These are phyloP conservation scores for Xenops minutus DNA, from an alignment of 2,797 vertebrate species.

Conservation along the genomic window DNA sequence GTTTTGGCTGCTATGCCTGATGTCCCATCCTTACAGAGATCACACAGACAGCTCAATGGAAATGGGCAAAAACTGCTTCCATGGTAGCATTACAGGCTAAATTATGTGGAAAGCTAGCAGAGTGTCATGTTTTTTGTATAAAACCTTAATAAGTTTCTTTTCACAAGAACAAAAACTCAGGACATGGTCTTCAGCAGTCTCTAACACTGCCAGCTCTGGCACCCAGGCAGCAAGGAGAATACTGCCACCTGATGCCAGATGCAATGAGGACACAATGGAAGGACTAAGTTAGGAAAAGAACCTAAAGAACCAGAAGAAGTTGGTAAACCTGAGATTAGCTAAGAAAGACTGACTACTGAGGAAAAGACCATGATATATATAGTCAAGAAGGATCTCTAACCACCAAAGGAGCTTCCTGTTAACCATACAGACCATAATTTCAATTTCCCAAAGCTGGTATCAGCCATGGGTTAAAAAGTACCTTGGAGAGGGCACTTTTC, in stretches of 20 bases:
- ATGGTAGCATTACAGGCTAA: background rate
- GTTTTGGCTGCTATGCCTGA: background rate
- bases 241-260: background rate
- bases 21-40: background rate
- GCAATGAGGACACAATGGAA: background rate
- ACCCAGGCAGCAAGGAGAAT: background rate
- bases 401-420: background rate
- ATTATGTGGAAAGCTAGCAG: background rate
- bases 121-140: background rate
- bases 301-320: background rate
- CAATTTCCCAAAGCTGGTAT: background rate
- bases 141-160: background rate
- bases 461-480: background rate
- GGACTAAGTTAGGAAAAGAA: background rate
- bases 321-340: background rate
- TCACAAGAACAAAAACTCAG: background rate
- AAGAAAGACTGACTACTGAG: background rate
- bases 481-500: background rate
- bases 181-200: background rate
- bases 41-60: background rate
- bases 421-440: background rate
- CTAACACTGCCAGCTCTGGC: background rate
- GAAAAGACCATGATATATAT: background rate
- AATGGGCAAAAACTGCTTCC: background rate
- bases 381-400: background rate